Base-by-base conservation (phyloP, 2,888 invertebrate genomes). In the Pollenia amentaria region DNA sequence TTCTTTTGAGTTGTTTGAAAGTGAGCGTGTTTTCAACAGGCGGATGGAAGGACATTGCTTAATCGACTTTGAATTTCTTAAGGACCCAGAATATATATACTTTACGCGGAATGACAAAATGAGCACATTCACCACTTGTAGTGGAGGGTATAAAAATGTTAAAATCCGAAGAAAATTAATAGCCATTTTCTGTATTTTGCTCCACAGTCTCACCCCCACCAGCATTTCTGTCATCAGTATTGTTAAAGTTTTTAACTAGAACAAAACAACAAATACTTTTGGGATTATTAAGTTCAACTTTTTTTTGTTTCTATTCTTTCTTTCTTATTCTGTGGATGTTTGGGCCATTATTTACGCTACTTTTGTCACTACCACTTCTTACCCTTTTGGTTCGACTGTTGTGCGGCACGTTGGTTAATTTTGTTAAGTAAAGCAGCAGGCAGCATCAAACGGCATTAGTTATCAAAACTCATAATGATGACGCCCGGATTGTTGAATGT, bases 391-490 rank as follows among this genome's bases (percentile, higher is more conserved):
- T 48, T 64, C 64, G 67, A 53, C 40, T 70, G 18, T 64, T 70
- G 64, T 65, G 44, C 53, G 29, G 42, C 29, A 55, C 57, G 40
- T 48, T 69, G 16, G 38, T 79, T 84, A 69, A 79, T 80, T 84
- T 64, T 62, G 62, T 80, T 65, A 80, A 84, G 79, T 80, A 70
- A 80, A 73, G 44, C 69, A 51, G 21, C 69, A 40, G 46, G 46
- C 51, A 42, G n/a, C 40, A 42, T 14, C 14, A 42, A 64, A 73
- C 38, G 44, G 46, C 75, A 76, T 70, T 80, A 80, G 84, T 85
- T 85, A 72, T 57, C 57, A 76, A 76, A 81, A 80, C 70, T 76
- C 48, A 70, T 84, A 75, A 80, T 57, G 70, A 64, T 84, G 80
- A 76, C 64, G 84, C 75, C 75, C 75, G 64, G 64, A 77, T 78